Conservation (phyloP, 2,797 vertebrate genomes). For the Antennarius maculatus region DNA sequence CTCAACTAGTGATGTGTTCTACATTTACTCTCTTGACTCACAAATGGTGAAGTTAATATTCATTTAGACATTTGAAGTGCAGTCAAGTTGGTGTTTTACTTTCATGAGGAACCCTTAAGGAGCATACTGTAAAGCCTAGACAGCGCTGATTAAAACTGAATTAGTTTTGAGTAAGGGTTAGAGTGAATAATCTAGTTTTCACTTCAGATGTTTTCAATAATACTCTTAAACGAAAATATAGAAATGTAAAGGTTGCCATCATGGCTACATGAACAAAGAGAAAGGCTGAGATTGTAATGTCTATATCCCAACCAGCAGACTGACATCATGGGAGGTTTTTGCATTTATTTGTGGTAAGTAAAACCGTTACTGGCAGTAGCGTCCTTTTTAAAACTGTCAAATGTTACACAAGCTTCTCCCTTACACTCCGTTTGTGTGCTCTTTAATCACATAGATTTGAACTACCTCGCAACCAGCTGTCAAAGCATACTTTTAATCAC, state of each 20-base stretch:
- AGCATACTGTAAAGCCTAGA: no score
- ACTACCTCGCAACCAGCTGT: slow-evolving; percentile 73
- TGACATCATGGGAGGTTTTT: background rate
- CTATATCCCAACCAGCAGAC: no score
- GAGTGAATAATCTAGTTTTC: no score
- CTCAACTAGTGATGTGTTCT: background rate
- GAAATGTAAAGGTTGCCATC: no score
- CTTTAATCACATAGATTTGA: slow-evolving; percentile 65
- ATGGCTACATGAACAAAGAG: no score
- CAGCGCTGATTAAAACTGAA: no score
- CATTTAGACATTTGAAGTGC: background rate
- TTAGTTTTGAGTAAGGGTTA: no score
- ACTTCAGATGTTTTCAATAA: no score
- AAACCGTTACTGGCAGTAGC: background rate
- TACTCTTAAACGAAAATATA: no score
- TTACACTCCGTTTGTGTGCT: slow-evolving; percentile 16
- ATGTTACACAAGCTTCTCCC: slow-evolving; percentile 23
- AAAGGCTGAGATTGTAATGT: no score
- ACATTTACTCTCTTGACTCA: background rate
- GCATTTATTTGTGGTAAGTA: background rate
- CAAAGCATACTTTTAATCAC: slow-evolving; percentile 78
- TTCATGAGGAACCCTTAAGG: no score
- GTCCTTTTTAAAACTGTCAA: slow-evolving; percentile 9
- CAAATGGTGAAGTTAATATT: background rate
- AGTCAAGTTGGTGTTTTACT: no score